phyloP scores from a whole-genome alignment of 2,888 invertebrate species.

The Phalangium opilio region DNA sequence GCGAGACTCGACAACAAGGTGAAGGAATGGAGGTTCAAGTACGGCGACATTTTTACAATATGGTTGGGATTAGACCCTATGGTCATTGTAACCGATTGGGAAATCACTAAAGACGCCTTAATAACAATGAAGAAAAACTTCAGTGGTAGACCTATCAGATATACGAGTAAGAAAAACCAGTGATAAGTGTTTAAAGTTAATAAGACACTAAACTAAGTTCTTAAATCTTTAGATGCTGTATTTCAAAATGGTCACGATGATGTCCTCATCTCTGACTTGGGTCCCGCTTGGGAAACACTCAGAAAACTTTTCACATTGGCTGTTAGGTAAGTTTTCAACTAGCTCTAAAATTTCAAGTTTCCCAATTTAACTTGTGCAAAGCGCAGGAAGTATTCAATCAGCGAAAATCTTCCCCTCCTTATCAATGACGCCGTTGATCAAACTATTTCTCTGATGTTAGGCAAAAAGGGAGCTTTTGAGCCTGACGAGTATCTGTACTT shows the following conservation, averaged over 20 bases:
- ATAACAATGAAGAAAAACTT: constrained; percentile 1
- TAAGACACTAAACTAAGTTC: too few relatives aligned
- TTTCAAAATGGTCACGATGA: too few relatives aligned
- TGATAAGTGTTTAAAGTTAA: too few relatives aligned
- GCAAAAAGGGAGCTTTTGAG: not conserved
- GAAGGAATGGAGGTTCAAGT: constrained; percentile 16
- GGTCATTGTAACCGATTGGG: constrained; percentile 17
- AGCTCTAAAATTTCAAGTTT: too few relatives aligned
- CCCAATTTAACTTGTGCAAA: too few relatives aligned
- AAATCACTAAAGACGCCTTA: constrained; percentile 19
- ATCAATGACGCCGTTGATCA: not conserved
- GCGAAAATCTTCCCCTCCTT: not conserved
- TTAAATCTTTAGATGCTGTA: too few relatives aligned
- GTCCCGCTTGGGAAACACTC: too few relatives aligned
- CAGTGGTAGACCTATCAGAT: not conserved
- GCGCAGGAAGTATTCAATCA: not conserved
- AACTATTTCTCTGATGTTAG: not conserved
- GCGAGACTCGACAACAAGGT: too few relatives aligned
- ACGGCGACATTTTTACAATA: constrained; percentile 22
- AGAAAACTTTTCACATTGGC: too few relatives aligned
- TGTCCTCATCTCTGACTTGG: too few relatives aligned
- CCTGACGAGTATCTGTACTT: not conserved
- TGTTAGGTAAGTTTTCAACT: too few relatives aligned
- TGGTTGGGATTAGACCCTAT: constrained; percentile 19
- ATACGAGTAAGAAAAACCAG: constrained; percentile 1